These are phyloP conservation scores for Acyrthosiphon pisum DNA, from an alignment of 1,140 invertebrate genomes.

Conservation along the genomic window DNA sequence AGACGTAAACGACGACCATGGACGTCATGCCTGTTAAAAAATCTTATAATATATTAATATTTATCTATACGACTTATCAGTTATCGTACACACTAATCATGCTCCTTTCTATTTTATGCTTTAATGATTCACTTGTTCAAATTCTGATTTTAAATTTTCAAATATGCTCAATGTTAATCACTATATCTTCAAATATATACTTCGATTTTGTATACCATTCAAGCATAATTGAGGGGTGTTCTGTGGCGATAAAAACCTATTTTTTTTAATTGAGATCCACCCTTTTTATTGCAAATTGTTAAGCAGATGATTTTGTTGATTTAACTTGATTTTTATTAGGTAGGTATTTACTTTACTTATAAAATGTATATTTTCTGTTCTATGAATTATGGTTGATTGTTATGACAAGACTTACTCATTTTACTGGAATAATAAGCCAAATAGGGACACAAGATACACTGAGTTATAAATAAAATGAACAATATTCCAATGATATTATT, in stretches of 20 bases:
- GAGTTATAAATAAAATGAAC: too few relatives aligned
- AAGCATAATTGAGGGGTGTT: not conserved
- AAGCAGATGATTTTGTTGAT: not conserved
- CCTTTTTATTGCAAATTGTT: not conserved
- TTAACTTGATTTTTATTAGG: not conserved
- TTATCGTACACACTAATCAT: not conserved
- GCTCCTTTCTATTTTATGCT: too few relatives aligned
- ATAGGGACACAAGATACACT: too few relatives aligned
- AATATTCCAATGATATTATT: too few relatives aligned
- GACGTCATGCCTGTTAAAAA: constrained; percentile 64
- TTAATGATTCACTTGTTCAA: too few relatives aligned
- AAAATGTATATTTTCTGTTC: too few relatives aligned
- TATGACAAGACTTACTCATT: too few relatives aligned
- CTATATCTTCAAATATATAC: too few relatives aligned
- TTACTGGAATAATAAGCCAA: too few relatives aligned
- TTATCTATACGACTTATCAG: not conserved
- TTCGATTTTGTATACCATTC: not conserved
- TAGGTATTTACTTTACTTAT: too few relatives aligned
- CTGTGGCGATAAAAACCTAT: not conserved
- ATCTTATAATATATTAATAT: too few relatives aligned
- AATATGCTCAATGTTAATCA: not conserved
- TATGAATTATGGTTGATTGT: too few relatives aligned
- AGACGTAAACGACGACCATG: constrained; percentile 67
- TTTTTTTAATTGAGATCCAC: not conserved
- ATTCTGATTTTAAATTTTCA: not conserved